phyloP scores from a whole-genome alignment of 1,140 invertebrate genomes.

The Aphelenchoides avenae region DNA sequence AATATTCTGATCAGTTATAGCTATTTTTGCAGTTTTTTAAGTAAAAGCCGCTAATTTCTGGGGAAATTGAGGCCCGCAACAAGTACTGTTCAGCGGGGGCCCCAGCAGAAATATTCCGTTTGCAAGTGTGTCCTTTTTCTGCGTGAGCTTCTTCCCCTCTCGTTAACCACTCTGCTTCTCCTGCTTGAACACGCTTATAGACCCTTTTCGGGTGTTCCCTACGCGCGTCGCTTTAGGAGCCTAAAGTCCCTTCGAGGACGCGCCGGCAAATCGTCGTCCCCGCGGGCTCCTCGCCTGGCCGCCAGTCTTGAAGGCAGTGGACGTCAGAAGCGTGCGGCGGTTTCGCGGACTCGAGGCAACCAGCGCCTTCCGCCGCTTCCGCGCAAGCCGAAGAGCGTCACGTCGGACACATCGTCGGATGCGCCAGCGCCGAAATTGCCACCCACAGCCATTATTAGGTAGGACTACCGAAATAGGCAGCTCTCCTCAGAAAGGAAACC shows the following conservation, averaged over 20 bases:
- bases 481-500: no score
- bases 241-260: conserved; percentile 27
- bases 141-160: neutral
- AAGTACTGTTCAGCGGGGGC: neutral
- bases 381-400: conserved; percentile 14
- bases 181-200: neutral
- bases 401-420: conserved; percentile 4
- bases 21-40: conserved; percentile 1
- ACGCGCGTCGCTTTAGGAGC: no score
- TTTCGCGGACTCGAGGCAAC: conserved; percentile 14
- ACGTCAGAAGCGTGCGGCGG: conserved; percentile 11
- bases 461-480: no score
- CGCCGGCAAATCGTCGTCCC: conserved; percentile 33
- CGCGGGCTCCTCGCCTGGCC: conserved; percentile 9
- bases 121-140: neutral
- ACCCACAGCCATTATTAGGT: conserved; percentile 29
- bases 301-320: conserved; percentile 6
- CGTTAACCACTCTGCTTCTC: neutral
- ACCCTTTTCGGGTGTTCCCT: no score
- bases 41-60: neutral
- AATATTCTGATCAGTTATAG: neutral
- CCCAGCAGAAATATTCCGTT: neutral
- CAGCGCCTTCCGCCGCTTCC: conserved; percentile 28
- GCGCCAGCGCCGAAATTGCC: conserved; percentile 23
- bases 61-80: neutral